Evolutionary conservation across 2,797 vertebrate genomes (phyloP), one percentile per base, ranked within the genome.

Genomic region (Gallirallus australis): DNA sequence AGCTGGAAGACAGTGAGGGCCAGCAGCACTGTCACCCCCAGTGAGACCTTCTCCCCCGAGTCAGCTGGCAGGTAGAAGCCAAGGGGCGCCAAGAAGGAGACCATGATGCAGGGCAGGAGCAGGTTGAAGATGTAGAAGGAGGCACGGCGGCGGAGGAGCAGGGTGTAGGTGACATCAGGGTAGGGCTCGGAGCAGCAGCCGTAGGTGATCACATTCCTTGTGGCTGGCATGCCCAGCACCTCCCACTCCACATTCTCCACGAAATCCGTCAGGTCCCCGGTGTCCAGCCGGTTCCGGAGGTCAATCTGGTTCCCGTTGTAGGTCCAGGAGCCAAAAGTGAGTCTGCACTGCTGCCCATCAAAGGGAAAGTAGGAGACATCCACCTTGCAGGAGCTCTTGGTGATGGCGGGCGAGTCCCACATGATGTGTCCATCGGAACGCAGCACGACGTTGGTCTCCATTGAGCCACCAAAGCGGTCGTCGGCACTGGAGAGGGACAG

Each of bases 101-200:
- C 99, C 98, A 99, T 98, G 97, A 99, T 97, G 95, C 99, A 99
- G 93, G 99, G 99, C 66, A 99, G 98, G 52, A 99, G 98, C 52
- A 99, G 98, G 98, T 99, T 99, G 97, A 99, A 99, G 97, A 99
- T 98, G 96, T 99, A 99, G 97, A 99, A 99, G 84, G 99, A 99
- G 50, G 99, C 98, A 0, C 99, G 98, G 57, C 99, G 98, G 95
- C 98, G 98, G 73, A 99, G 98, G 30, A 98, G 97, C 54, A 99
- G 97, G 4, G 98, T 99, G 98, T 98, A 99, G 77, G 99, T 99
- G 97, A 99, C 98, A 31, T 99, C 99, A 0, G 99, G 99, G 96
- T 99, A 99, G 7, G 99, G 99, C 56, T 99, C 99, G 0, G 99
- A 99, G 94, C 99, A 99, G 98, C 99, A 99, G 61, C 99, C 99